Conservation (phyloP, 2,113 vertebrate species). For the Anolis sagrei region DNA sequence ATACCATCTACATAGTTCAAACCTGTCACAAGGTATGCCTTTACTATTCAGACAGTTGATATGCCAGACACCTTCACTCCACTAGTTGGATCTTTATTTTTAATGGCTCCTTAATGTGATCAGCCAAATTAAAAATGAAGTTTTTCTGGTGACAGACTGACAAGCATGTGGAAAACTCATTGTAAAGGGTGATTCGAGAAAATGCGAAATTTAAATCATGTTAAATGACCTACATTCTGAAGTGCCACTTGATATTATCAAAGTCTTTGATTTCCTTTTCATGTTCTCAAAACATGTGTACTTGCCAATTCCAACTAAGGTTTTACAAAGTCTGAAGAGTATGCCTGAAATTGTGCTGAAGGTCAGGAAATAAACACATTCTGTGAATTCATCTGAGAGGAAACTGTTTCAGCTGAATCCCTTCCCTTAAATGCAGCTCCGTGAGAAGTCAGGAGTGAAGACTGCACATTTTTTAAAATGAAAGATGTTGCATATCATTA, state of each 20-base stretch:
- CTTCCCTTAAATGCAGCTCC: background rate
- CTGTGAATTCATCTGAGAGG: conserved; percentile 14
- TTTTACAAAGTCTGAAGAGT: conserved; percentile 30
- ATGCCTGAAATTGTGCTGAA: conserved; percentile 28
- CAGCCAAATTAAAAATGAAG: conserved; percentile 25
- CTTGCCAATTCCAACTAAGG: conserved; percentile 13
- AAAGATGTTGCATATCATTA: background rate
- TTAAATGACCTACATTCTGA: conserved; percentile 14
- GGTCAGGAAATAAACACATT: conserved; percentile 2
- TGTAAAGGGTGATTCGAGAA: conserved; percentile 39
- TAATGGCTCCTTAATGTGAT: conserved; percentile 10
- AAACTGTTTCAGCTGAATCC: background rate
- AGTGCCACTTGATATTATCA: conserved; percentile 6
- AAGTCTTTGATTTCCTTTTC: conserved; percentile 35
- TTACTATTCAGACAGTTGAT: conserved; percentile 29
- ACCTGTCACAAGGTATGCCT: conserved; percentile 43
- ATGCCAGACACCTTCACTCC: conserved; percentile 30
- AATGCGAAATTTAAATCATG: conserved; percentile 7
- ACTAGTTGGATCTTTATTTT: conserved; percentile 17
- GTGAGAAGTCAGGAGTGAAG: background rate
- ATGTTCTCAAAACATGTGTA: conserved; percentile 10
- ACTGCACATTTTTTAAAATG: conserved; percentile 14
- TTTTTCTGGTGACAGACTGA: conserved; percentile 4
- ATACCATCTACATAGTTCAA: conserved; percentile 63
- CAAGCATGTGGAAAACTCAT: conserved; percentile 1